phyloP scores from a whole-genome alignment of 1,140 invertebrate genomes.

The Paramacrobiotus metropolitanus region DNA sequence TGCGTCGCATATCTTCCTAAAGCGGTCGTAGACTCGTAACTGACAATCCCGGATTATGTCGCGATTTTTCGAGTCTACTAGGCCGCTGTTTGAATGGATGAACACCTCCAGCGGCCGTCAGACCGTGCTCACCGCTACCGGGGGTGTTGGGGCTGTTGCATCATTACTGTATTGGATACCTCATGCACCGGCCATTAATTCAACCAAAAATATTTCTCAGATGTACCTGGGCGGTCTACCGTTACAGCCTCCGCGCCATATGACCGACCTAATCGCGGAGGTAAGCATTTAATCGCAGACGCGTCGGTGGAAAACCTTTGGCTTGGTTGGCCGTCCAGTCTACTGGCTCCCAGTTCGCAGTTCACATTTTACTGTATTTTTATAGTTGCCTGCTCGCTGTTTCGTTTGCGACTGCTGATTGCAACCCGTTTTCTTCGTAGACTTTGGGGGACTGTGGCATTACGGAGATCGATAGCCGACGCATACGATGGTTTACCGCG shows the following conservation, averaged over 20 bases:
- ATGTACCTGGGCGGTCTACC: background rate
- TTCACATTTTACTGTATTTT: no score
- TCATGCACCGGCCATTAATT: background rate
- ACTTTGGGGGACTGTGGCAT: conserved; percentile 16
- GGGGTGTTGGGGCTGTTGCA: background rate
- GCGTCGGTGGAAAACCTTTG: background rate
- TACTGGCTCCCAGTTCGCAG: background rate
- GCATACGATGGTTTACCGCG: conserved; percentile 32
- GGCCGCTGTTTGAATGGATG: no score
- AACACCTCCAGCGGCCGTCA: no score
- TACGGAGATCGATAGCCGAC: conserved; percentile 16
- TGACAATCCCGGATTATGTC: no score
- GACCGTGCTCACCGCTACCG: background rate
- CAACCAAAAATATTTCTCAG: background rate
- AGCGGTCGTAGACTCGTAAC: no score
- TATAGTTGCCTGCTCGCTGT: no score
- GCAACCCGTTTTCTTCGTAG: background rate
- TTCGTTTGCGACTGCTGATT: no score
- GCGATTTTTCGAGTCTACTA: no score
- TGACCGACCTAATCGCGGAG: background rate
- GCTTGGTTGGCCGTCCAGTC: background rate
- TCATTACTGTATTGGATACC: background rate
- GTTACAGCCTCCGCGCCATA: background rate
- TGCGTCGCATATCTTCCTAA: no score
- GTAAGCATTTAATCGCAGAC: background rate